Percentiles rank a stretch among this genome's conserved stretches.
Conservation (phyloP, 2,113 vertebrate species). For the Marcusenius ussheri region DNA sequence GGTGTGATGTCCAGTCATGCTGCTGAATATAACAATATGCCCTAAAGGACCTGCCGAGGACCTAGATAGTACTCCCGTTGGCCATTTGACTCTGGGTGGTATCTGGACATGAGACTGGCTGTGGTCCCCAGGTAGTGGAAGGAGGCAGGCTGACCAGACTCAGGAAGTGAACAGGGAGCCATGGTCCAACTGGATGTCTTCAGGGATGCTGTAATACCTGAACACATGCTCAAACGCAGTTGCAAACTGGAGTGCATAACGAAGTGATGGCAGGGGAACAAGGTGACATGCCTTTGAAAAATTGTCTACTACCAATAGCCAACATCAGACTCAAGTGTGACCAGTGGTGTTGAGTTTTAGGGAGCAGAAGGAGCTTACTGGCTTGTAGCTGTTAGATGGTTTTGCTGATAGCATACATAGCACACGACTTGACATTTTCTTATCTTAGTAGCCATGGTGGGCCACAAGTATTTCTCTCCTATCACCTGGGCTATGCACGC, state of each 20-base stretch:
- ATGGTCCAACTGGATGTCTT: not conserved
- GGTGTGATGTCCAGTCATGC: not conserved
- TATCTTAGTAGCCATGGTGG: not conserved
- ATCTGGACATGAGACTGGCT: no score
- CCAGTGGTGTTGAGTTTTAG: not conserved
- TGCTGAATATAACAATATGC: not conserved
- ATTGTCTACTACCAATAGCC: not conserved
- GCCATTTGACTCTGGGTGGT: not conserved
- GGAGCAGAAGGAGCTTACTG: not conserved
- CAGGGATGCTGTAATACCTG: not conserved
- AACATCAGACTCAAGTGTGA: not conserved
- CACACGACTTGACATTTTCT: not conserved
- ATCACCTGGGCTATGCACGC: not conserved
- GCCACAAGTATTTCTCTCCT: not conserved
- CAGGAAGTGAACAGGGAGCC: not conserved
- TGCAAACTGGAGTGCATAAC: not conserved
- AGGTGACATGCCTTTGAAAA: not conserved
- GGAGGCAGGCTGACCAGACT: not conserved
- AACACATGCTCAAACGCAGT: not conserved
- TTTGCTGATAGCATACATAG: not conserved
- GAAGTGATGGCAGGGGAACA: not conserved
- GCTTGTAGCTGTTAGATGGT: not conserved
- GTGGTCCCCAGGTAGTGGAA: not conserved
- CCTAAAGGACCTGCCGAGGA: not conserved
- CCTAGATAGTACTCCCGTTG: not conserved